Evolutionary conservation across 2,888 invertebrate genomes (phyloP), one percentile per base, ranked within the genome.

Genomic region (Phengaris arion): DNA sequence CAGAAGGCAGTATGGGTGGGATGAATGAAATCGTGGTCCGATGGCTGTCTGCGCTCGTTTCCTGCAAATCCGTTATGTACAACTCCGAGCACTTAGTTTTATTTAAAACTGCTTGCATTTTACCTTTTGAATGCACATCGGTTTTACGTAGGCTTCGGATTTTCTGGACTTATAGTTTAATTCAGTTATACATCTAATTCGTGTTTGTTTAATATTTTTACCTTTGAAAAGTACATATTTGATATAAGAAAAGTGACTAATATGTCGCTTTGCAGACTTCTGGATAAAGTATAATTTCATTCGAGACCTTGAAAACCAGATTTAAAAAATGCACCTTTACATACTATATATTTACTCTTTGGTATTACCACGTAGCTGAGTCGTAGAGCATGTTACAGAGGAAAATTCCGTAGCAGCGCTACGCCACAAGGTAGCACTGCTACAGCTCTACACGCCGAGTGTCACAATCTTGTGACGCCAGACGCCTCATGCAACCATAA

Each of bases 21-120:
- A 93, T 93, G 93, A 93, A 93, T 93, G 93, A 91, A 94, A 89
- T 88, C 92, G 87, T 93, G 94, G 84, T 92, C 92, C 92, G 93
- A 93, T 88, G 88, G 90, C 90, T 86, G 93, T 92, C 89, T 88
- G 91, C 89, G 84, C 87, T 91, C 85, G 93, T 89, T 88, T 94
- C 94, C 88, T 93, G 91, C 84, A 94, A 92, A 89, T 92, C 94
- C 89, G 91, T 90, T 87, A 89, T 35, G 35, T 87, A 91, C 90
- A 89, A 89, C 90, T 90, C 85, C 85, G 83, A 88, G 90, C 89
- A 91, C 89, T 91, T 88, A 90, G 88, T 88, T 91, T 89, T 87
- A 88, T 89, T 88, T 87, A 86, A 89, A 82, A 82, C 81, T 82
- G 79, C 79, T 79, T 77, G 79, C 79, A 78, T 80, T 81, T 81